A percentile compares a stretch with the other conserved stretches of the same genome.
Evolutionary conservation across 2,888 invertebrate genomes (phyloP).

Genomic region (Epiblema foenella): DNA sequence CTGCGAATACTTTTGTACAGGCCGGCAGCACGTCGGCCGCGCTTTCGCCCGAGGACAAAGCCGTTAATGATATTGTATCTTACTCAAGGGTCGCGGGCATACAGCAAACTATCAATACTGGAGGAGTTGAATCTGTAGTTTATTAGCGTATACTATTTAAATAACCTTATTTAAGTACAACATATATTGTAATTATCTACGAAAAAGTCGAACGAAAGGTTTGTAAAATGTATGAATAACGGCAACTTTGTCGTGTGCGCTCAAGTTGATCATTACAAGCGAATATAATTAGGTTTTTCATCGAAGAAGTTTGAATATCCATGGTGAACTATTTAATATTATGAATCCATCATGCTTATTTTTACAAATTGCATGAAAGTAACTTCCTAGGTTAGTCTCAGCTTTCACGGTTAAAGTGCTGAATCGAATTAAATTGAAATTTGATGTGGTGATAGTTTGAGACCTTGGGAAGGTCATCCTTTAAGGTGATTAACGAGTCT

Average conservation of each 20-base stretch:
- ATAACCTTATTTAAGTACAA: conserved; percentile 6
- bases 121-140: conserved; percentile 67
- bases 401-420: too few species aligned
- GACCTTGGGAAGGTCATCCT: too few species aligned
- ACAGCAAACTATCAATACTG: conserved; percentile 70
- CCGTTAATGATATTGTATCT: conserved; percentile 61
- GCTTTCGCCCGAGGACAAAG: conserved; percentile 55
- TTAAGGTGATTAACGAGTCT: too few species aligned
- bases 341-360: too few species aligned
- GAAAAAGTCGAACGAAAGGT: conserved; percentile 2
- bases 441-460: too few species aligned
- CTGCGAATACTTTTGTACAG: conserved; percentile 59
- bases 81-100: conserved; percentile 74
- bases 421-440: too few species aligned
- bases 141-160: conserved; percentile 55
- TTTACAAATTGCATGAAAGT: too few species aligned
- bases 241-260: not conserved
- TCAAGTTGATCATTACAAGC: not conserved
- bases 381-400: too few species aligned
- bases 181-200: not conserved
- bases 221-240: not conserved
- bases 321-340: too few species aligned
- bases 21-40: conserved; percentile 53
- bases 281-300: too few species aligned
- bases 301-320: too few species aligned